phyloP scores from a whole-genome alignment of 2,888 invertebrate species.

The Furcula furcula region DNA sequence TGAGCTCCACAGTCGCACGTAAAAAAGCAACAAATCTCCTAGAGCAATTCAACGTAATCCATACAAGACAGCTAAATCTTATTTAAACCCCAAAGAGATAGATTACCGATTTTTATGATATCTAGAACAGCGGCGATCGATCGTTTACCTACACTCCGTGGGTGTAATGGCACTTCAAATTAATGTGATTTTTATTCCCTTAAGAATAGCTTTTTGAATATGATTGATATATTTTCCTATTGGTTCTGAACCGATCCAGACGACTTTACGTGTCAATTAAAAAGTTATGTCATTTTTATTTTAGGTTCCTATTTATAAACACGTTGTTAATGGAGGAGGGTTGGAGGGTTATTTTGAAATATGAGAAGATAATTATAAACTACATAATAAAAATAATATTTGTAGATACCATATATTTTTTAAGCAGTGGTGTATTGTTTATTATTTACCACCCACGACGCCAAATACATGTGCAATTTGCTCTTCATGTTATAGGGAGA shows the following conservation, averaged over 20 bases:
- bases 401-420: too few species aligned
- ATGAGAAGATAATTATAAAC: neutral
- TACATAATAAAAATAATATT: too few species aligned
- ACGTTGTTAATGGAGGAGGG: neutral
- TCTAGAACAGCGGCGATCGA: slow-evolving; percentile 22
- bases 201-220: slow-evolving; percentile 1
- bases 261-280: slow-evolving; percentile 2
- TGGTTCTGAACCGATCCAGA: neutral
- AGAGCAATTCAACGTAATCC: slow-evolving; percentile 56
- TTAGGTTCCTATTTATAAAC: neutral
- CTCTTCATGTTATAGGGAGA: too few species aligned
- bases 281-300: neutral
- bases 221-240: slow-evolving; percentile 1
- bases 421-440: too few species aligned
- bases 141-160: slow-evolving; percentile 9
- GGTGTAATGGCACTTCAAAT: slow-evolving; percentile 1
- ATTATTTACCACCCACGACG: too few species aligned
- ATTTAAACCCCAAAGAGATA: slow-evolving; percentile 44
- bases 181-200: slow-evolving; percentile 2
- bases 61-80: slow-evolving; percentile 57
- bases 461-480: too few species aligned
- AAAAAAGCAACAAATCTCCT: slow-evolving; percentile 52
- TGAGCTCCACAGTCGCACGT: slow-evolving; percentile 21
- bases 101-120: slow-evolving; percentile 48
- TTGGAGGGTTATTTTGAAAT: too few species aligned